Base-by-base conservation (phyloP, 2,888 invertebrate genomes). In the Aphodius sticticus region DNA sequence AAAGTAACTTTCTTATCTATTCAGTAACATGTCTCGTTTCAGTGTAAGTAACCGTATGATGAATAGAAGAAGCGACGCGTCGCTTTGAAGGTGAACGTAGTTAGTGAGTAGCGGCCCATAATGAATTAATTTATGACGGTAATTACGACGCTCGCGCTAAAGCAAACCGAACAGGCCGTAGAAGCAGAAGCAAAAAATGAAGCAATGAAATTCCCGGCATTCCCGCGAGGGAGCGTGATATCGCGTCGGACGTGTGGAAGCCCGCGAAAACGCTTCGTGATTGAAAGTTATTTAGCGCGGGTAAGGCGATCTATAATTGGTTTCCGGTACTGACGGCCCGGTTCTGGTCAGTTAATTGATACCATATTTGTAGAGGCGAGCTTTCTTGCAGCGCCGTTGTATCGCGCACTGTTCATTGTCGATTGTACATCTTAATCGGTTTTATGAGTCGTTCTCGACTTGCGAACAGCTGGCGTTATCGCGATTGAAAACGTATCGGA, bases 351-450 rank as follows among this genome's bases (percentile, higher is more conserved):
- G 53, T 53, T 53, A 53, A 53, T 53, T 53, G 53, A 53, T 53
- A 53, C 53, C 53, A 53, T 53, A 53, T 53, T 53, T 53, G 53
- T 53, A 53, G 53, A 9, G 53, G 53, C 53, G 12, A 53, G 53
- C 53, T 53, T 53, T 53, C 53, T 53, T 53, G 53, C 53, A 53
- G 53, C 53, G 53, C 53, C 53, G 53, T 53, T 53, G 53, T 53
- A 53, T 12, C 9, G 53, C 74, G 37, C 74, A n/a, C 26, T 35
- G 74, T 35, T 74, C 74, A 74, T 74, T 74, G 74, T 74, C 36
- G 74, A 74, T 74, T 74, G 74, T 74, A 74, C 74, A 74, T 74
- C 74, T 74, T 74, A 74, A 74, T 74, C 74, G 74, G 74, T 74
- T 74, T 74, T 74, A 74, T 74, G 74, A 37, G 74, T 35, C 36